Percentiles rank a stretch among this genome's conserved stretches.
Conservation (phyloP, 2,888 invertebrate species). For the Diplolepis rosae region DNA sequence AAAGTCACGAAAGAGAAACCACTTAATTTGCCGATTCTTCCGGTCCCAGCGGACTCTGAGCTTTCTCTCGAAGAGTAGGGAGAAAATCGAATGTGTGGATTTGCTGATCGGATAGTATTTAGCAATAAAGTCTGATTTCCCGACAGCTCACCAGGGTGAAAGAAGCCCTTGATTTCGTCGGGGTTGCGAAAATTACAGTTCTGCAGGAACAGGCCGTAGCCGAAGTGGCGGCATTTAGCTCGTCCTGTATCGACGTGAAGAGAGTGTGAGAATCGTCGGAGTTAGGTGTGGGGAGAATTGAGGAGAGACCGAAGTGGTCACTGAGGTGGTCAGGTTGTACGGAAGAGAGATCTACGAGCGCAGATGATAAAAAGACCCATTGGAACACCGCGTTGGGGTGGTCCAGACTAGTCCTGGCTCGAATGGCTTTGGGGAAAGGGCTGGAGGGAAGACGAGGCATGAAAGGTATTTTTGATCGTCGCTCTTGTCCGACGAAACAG, state of each 20-base stretch:
- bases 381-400: conserved; percentile 41
- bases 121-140: conserved; percentile 74
- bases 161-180: conserved; percentile 72
- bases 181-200: conserved; percentile 72
- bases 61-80: background rate
- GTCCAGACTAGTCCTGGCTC: conserved; percentile 52
- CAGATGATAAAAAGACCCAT: conserved; percentile 62
- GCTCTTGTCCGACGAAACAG: conserved; percentile 44
- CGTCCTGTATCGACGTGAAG: conserved; percentile 57
- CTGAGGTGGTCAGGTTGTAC: conserved; percentile 58
- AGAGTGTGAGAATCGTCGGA: conserved; percentile 42
- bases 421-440: conserved; percentile 44
- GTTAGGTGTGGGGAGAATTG: conserved; percentile 43
- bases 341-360: conserved; percentile 60
- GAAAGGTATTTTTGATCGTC: conserved; percentile 51
- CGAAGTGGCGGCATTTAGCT: conserved; percentile 61
- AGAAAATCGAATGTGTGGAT: conserved; percentile 55
- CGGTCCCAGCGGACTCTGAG: conserved; percentile 26
- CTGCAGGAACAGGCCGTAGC: conserved; percentile 49
- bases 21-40: conserved; percentile 17
- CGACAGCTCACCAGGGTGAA: conserved; percentile 59
- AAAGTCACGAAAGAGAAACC: background rate
- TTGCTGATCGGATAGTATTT: conserved; percentile 73
- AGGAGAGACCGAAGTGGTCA: conserved; percentile 51
- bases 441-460: background rate